A percentile compares a stretch with the other conserved stretches of the same genome.
These are phyloP conservation scores for Paracyprichromis sp. DNA, from an alignment of 2,113 vertebrate genomes.

Conservation along the genomic window DNA sequence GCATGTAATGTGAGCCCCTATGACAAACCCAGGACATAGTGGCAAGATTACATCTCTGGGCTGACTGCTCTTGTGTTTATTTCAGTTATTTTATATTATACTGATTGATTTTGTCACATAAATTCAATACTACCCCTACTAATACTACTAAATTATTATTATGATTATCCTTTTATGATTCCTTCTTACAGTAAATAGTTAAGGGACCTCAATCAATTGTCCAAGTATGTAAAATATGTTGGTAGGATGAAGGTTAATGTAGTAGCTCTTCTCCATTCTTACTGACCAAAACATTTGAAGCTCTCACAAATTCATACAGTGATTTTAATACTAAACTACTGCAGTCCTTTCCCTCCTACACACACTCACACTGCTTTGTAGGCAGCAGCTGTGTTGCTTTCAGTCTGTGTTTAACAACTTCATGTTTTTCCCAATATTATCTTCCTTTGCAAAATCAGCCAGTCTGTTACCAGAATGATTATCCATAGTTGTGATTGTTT, in stretches of 20 bases:
- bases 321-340: background rate
- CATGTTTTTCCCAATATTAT: background rate
- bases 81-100: background rate
- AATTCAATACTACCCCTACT: background rate
- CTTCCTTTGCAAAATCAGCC: background rate
- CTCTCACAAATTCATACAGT: background rate
- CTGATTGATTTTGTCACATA: background rate
- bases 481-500: background rate
- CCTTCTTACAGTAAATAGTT: background rate
- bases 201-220: background rate
- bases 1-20: background rate
- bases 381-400: background rate
- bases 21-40: background rate
- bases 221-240: background rate
- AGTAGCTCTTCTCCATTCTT: background rate
- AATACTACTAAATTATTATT: background rate
- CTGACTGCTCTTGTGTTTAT: background rate
- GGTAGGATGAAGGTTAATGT: background rate
- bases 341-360: background rate
- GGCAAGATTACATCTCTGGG: background rate
- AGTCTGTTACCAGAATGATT: background rate
- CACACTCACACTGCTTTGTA: background rate
- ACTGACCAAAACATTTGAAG: background rate
- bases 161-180: background rate
- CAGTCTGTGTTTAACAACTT: background rate